Evolutionary conservation across 2,888 invertebrate species (phyloP).

Genomic region (Orchesella flavescens): DNA sequence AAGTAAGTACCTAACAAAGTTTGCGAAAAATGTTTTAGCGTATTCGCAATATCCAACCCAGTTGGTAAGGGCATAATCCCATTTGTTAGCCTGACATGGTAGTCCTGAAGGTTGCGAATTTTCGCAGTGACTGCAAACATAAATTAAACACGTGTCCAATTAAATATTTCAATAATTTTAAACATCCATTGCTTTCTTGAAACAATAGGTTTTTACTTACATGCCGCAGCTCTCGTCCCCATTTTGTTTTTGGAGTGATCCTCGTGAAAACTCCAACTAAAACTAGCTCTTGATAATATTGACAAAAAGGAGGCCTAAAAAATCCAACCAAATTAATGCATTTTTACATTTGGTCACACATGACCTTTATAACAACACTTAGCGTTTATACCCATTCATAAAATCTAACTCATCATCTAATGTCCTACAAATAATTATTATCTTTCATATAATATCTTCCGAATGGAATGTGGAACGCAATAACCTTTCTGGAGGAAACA

Average conservation of each 20-base stretch:
- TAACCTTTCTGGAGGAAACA: constrained; percentile 48
- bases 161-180: neutral
- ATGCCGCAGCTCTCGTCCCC: constrained; percentile 95
- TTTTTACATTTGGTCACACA: too few species aligned
- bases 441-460: too few species aligned
- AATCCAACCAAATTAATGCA: constrained; percentile 1
- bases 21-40: constrained; percentile 98
- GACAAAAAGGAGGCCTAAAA: constrained; percentile 43
- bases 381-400: too few species aligned
- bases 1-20: constrained; percentile 94
- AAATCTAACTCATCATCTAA: too few species aligned
- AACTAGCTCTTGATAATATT: constrained; percentile 46
- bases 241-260: constrained; percentile 78
- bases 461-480: neutral
- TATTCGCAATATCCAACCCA: constrained; percentile 96
- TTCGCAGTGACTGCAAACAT: constrained; percentile 91
- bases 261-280: constrained; percentile 46
- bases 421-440: too few species aligned
- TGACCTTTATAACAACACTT: too few species aligned
- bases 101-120: constrained; percentile 96
- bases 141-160: constrained; percentile 17
- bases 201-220: too few species aligned
- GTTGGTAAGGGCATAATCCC: constrained; percentile 93
- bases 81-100: constrained; percentile 92
- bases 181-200: too few species aligned